Base-by-base conservation (phyloP, 2,888 invertebrate species). In the Carabus problematicus region DNA sequence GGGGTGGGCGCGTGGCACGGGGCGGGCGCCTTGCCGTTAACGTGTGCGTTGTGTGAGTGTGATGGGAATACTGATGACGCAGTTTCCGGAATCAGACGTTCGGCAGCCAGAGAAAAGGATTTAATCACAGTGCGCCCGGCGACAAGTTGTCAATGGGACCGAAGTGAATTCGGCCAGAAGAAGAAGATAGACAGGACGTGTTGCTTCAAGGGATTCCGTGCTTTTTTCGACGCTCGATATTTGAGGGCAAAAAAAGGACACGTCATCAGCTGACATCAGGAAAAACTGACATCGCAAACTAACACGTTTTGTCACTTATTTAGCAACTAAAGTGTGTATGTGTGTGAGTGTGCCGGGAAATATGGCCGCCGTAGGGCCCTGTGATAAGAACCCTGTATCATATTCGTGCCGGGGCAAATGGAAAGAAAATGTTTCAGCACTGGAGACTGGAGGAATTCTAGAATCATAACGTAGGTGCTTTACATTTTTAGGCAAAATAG, bases 241-340 rank as follows among this genome's bases (percentile, higher is more conserved):
- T 52, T 12, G 52, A 52, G 55, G 3, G 29, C 8, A 55, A 55
- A 19, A 55, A 18, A 55, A 18, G 8, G 18, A 29, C 29, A 29
- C 29, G 29, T 29, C 29, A 29, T 29, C 29, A 6, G 3, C 29
- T 3, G 29, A 29, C 54, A 12, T 14, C 52, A 29, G 14, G 39
- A 41, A 40, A 40, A 58, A 58, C 19, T 52, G 11, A 14, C 55
- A n/a, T 29, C 29, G 0, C 11, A 18, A 41, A 43, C 59, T 43
- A 59, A 63, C 63, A 63, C 63, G 63, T 63, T 63, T 63, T 63
- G 63, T 63, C 63, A 63, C 63, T 63, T 63, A 63, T 63, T 63
- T 63, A 63, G 29, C 63, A 59, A 59, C 42, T 59, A 39, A 45
- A 42, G 59, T 43, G n/a, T n/a, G n/a, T n/a, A n/a, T n/a, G n/a